These are phyloP conservation scores for Patiria miniata DNA, from an alignment of 35 echinoderm and acorn worm species.

Conservation along the genomic window DNA sequence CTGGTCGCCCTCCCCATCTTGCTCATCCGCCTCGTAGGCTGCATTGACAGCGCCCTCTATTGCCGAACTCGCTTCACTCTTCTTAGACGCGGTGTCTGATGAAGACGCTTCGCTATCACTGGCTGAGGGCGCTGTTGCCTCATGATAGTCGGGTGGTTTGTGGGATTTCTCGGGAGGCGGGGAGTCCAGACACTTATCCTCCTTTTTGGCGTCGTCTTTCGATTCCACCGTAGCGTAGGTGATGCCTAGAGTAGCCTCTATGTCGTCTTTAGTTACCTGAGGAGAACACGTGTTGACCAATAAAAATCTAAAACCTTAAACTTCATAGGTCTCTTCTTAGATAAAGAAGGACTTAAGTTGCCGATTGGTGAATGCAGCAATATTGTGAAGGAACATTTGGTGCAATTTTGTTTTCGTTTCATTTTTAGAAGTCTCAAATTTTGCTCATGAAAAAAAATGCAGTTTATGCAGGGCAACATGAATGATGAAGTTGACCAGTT, in stretches of 20 bases:
- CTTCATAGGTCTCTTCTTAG: too few species aligned
- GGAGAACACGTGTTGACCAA: too few species aligned
- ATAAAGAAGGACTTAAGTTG: too few species aligned
- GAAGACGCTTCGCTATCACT: background rate
- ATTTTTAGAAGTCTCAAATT: too few species aligned
- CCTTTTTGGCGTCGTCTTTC: background rate
- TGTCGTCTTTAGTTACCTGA: constrained; percentile 29
- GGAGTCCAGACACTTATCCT: background rate
- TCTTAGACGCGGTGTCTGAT: background rate
- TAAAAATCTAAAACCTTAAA: background rate
- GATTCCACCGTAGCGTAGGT: constrained; percentile 4
- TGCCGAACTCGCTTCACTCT: constrained; percentile 28
- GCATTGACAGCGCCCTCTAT: constrained; percentile 59
- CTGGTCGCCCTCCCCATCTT: too few species aligned
- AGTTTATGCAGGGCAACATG: too few species aligned
- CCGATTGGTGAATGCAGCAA: too few species aligned
- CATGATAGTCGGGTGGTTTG: background rate
- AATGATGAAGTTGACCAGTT: too few species aligned
- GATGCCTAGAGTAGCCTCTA: background rate
- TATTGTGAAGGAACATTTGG: too few species aligned
- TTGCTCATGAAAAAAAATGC: too few species aligned
- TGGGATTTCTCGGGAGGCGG: background rate
- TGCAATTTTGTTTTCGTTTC: too few species aligned
- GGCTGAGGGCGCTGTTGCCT: background rate
- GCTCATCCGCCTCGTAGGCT: constrained; percentile 34